Evolutionary conservation across 1,140 invertebrate species (phyloP), one percentile per base, ranked within the genome.

Genomic region (Drosophila miranda): DNA sequence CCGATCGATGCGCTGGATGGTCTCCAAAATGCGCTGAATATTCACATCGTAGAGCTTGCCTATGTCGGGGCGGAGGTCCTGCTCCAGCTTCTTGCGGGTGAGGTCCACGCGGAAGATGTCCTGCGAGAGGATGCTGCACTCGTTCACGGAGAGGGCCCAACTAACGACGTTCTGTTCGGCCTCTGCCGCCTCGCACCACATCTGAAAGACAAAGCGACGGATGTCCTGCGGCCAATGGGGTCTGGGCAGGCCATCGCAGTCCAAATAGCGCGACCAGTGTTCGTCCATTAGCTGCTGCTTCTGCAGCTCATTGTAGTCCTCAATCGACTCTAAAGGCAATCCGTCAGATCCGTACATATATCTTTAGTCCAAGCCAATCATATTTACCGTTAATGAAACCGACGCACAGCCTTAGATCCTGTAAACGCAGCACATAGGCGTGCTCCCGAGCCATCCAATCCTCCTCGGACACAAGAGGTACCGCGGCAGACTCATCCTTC

Each of bases 191-290:
- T 63, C 46, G 19, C 62, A 21, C 0, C 45, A 52, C n/a, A 83
- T 38, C 45, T 78, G 66, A 0, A 9, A 28, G 1, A 90, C 3
- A 41, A 80, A 89, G 0, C 13, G 2, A 1, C 89, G 73, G 2
- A 90, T 57, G 0, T 89, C 78, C 0, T 63, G n/a, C 4, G 89
- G 89, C 21, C 44, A 6, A n/a, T 62, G 26, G 3, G 82, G 60
- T n/a, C 61, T 53, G 0, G 89, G 84, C 16, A 87, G 23, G 1
- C 81, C 78, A 49, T 86, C 81, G 23, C 89, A 90, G 19, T 49
- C 50, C 16, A 87, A 0, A 60, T 80, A 90, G 6, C 44, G 52
- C 6, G 50, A 26, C 89, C 89, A 90, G 0, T 60, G 28, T 0
- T 72, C 52, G 1, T 48, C 5, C 2, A 34, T 13, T 2, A 60